A percentile compares a stretch with the other conserved stretches of the same genome.
Conservation (phyloP, 2,888 invertebrate species). For the Ligdia adustata region DNA sequence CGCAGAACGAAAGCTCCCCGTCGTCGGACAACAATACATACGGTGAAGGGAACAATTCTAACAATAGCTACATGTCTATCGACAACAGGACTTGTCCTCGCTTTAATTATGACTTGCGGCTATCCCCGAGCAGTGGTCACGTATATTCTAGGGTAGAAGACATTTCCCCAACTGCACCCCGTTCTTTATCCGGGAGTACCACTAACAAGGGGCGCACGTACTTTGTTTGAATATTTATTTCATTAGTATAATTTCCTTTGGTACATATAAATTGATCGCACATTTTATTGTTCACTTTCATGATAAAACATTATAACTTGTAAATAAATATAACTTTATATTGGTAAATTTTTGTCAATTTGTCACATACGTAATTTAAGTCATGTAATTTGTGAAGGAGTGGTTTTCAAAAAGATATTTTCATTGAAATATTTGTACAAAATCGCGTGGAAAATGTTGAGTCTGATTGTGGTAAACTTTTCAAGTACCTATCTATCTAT, state of each 20-base stretch:
- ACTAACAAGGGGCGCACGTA: constrained; percentile 76
- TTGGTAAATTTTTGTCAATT: constrained; percentile 69
- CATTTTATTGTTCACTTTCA: constrained; percentile 43
- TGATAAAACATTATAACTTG: constrained; percentile 37
- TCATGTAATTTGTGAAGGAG: constrained; percentile 34
- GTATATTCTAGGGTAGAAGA: constrained; percentile 81
- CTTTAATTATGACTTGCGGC: constrained; percentile 83
- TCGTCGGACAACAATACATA: constrained; percentile 84
- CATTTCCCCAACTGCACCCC: constrained; percentile 73
- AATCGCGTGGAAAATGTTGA: constrained; percentile 68
- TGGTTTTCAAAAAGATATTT: constrained; percentile 52
- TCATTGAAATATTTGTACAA: constrained; percentile 70
- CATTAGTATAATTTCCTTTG: constrained; percentile 38
- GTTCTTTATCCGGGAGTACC: constrained; percentile 62
- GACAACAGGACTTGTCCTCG: constrained; percentile 82
- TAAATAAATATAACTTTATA: constrained; percentile 58
- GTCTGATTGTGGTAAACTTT: constrained; percentile 63
- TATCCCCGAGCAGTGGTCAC: constrained; percentile 79
- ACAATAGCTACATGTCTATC: constrained; percentile 88
- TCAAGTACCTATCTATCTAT: constrained; percentile 40
- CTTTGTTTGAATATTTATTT: constrained; percentile 65
- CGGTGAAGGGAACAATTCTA: constrained; percentile 86
- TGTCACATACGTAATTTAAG: constrained; percentile 72
- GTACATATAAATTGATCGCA: constrained; percentile 49
- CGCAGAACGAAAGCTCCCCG: constrained; percentile 84